Percentiles rank a stretch among this genome's conserved stretches.
Conservation (phyloP, 1,140 invertebrate genomes). For the Drosophila saltans region DNA sequence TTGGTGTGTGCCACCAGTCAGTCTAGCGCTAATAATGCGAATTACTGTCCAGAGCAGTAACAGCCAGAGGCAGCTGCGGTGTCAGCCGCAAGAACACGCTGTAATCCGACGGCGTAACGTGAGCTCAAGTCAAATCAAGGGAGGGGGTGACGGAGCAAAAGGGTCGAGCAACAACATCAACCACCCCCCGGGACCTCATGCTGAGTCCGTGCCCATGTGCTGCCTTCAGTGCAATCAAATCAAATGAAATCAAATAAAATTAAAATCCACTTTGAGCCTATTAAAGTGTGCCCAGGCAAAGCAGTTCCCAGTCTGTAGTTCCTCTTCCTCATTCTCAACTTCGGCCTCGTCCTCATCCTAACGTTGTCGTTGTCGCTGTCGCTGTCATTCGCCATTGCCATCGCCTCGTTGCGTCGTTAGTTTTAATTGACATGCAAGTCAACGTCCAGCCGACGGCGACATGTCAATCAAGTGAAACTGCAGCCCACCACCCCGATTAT, state of each 20-base stretch:
- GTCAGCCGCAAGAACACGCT: constrained; percentile 46
- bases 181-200: constrained; percentile 54
- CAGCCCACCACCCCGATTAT: constrained; percentile 32
- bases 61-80: constrained; percentile 52
- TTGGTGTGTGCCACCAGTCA: constrained; percentile 55
- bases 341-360: constrained; percentile 5
- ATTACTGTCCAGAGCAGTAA: constrained; percentile 55
- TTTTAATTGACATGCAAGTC: constrained; percentile 83
- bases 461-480: constrained; percentile 75
- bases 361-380: constrained; percentile 45
- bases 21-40: constrained; percentile 73
- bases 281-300: constrained; percentile 68
- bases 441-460: constrained; percentile 74
- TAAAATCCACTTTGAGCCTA: constrained; percentile 83
- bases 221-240: constrained; percentile 61
- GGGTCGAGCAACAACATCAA: constrained; percentile 33
- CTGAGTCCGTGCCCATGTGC: constrained; percentile 47
- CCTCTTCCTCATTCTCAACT: neutral
- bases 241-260: constrained; percentile 82
- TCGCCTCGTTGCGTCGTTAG: constrained; percentile 55
- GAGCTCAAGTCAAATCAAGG: constrained; percentile 53
- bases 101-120: constrained; percentile 65
- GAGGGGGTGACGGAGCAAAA: constrained; percentile 36
- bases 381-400: constrained; percentile 25
- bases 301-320: constrained; percentile 33